Base-by-base conservation (phyloP, 2,888 invertebrate species). In the Osedax frankpressi region DNA sequence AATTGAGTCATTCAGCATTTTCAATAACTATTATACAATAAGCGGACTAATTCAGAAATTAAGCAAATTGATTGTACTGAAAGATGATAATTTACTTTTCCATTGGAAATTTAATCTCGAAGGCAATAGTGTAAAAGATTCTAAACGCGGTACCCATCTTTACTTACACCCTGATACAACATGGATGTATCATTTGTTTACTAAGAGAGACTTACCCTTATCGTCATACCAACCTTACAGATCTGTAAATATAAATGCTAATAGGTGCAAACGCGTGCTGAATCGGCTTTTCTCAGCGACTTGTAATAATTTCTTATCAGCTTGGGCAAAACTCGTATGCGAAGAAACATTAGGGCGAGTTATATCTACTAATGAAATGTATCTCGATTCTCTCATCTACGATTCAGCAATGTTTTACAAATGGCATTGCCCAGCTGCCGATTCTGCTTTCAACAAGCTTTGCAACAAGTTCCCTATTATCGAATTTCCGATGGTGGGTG, bases 381-480 rank as follows among this genome's bases (percentile, higher is more conserved):
- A n/a, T n/a, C n/a, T n/a, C n/a, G n/a, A n/a, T n/a, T 44, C 44
- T 11, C 19, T 44, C 11, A 44, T 44, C 44, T 44, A 44, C 19
- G 44, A 44, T 11, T 44, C 44, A 19, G 44, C 44, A 11, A 6
- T 44, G 6, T 44, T 44, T 11, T 44, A 44, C 44, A 19, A 19
- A 44, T 44, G 44, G 44, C 44, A 44, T 44, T 44, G 44, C 19
- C 19, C 44, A 11, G 19, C 6, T 44, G 6, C 44, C 19, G 6
- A 11, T 11, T 19, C 19, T 11, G 44, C 6, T 11, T 44, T 44
- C 19, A 44, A 44, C 19, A 11, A 11, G 19, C 6, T 78, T 3
- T 79, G 79, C 65, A 77, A 76, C 60, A 30, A 27, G 11, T 79
- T 78, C 67, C 72, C 75, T 2, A 75, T 70, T 19, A 27, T 62